Conservation (phyloP, 2,888 invertebrate genomes). For the Nemapogon koenigi region DNA sequence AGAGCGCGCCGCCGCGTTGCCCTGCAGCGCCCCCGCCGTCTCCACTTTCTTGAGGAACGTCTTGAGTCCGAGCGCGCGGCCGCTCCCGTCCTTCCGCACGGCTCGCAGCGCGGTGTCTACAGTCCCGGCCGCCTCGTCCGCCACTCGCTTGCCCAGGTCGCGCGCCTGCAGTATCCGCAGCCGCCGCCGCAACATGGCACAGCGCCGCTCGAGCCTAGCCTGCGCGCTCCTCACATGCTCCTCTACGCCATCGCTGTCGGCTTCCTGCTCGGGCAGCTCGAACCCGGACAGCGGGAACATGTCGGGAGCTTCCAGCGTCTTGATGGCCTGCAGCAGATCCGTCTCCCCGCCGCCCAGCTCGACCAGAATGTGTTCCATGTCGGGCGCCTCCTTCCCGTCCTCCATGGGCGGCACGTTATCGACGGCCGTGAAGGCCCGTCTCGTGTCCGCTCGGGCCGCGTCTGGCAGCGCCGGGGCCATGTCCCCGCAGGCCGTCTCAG, state of each 20-base stretch:
- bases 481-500: slow-evolving; percentile 65
- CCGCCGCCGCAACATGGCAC: slow-evolving; percentile 75
- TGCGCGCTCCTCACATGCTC: slow-evolving; percentile 62
- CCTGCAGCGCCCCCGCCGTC: slow-evolving; percentile 47
- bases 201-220: slow-evolving; percentile 69
- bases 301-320: slow-evolving; percentile 45
- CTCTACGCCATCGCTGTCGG: slow-evolving; percentile 57
- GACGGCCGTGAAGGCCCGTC: slow-evolving; percentile 58
- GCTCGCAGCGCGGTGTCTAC: slow-evolving; percentile 77
- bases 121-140: slow-evolving; percentile 72
- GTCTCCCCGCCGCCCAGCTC: slow-evolving; percentile 65
- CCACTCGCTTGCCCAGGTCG: slow-evolving; percentile 77
- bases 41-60: slow-evolving; percentile 50
- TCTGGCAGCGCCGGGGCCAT: slow-evolving; percentile 96
- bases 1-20: slow-evolving; percentile 41
- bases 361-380: slow-evolving; percentile 72
- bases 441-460: slow-evolving; percentile 47
- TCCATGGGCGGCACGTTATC: slow-evolving; percentile 66
- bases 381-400: slow-evolving; percentile 63
- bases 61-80: slow-evolving; percentile 47
- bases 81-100: slow-evolving; percentile 64
- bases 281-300: slow-evolving; percentile 47
- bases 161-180: slow-evolving; percentile 78
- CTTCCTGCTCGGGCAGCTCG: slow-evolving; percentile 56
- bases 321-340: slow-evolving; percentile 73